Evolutionary conservation across 2,113 vertebrate genomes (phyloP), one percentile per base, ranked within the genome.

Genomic region (Psilopsiagon aymara): DNA sequence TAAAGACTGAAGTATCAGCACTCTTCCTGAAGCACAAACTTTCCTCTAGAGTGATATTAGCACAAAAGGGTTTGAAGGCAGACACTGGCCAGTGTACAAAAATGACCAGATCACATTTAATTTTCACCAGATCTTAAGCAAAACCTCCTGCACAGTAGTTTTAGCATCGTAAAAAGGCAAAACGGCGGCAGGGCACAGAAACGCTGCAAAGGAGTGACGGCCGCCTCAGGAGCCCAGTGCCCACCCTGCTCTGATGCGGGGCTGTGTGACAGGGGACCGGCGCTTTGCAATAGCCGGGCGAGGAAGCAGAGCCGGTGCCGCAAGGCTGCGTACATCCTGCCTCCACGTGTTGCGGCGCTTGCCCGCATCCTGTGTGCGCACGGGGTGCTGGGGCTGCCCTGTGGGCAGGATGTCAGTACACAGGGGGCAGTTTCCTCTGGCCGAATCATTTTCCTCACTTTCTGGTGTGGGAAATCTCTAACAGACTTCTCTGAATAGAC

Each of bases 271-370:
- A 20, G 10, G 8, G 47, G 25, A 73, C 16, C 21, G 47, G 17
- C 13, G 10, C 14, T 0, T 0, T 0, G 1, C 3, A 7, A 4
- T 2, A 29, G 29, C 62, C 47, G 3, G 1, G 31, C 0, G 2
- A 35, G 70, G 41, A 17, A 23, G 23, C 52, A 4, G 2, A 1
- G 0, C 33, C 8, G 20, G 6, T 4, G 17, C 14, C 60, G 11
- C n/a, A 6, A 0, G 8, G 53, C 46, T 35, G 28, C 1, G 1
- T 1, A 5, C 49, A 11, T 16, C 68, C 63, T 23, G 49, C 2
- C 53, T 25, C 41, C 2, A 1, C 0, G 20, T 3, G 31, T 11
- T 51, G 13, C 49, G 6, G 16, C 1, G 0, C 63, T 41, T 2
- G 0, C 63, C 59, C 68, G 5, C 43, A 20, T 43, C 79, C 81